phyloP scores from a whole-genome alignment of 2,113 vertebrate genomes.

The Micronycteris hirsuta region DNA sequence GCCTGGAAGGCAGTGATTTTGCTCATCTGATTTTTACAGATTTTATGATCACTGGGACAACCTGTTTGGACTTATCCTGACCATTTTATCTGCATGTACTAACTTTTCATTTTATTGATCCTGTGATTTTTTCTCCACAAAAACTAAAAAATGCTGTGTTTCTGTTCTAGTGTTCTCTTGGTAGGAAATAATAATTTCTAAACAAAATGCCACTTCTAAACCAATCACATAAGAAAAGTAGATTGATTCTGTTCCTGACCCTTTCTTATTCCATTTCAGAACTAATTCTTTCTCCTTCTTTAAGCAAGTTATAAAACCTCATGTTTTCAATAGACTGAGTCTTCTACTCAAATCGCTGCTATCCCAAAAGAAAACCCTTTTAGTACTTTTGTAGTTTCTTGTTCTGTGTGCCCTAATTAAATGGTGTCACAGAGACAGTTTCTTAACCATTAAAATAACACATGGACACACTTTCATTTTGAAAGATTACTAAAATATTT shows the following conservation, averaged over 20 bases:
- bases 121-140: not conserved
- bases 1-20: not conserved
- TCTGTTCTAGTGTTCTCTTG: not conserved
- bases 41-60: not conserved
- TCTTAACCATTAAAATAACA: not conserved
- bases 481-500: not conserved
- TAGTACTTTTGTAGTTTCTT: not conserved
- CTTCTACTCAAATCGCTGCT: not conserved
- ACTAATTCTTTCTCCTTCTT: not conserved
- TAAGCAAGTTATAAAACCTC: not conserved
- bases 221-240: not conserved
- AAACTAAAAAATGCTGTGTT: not conserved
- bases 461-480: not conserved
- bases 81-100: not conserved
- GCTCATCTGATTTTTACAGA: not conserved
- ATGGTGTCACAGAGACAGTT: not conserved
- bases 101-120: not conserved
- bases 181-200: slow-evolving; percentile 17
- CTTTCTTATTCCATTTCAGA: not conserved
- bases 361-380: not conserved
- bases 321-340: not conserved
- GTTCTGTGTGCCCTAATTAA: not conserved
- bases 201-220: slow-evolving; percentile 17
- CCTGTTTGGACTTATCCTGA: not conserved
- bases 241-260: not conserved